phyloP scores from a whole-genome alignment of 2,888 invertebrate genomes.

The Urechis unicinctus region DNA sequence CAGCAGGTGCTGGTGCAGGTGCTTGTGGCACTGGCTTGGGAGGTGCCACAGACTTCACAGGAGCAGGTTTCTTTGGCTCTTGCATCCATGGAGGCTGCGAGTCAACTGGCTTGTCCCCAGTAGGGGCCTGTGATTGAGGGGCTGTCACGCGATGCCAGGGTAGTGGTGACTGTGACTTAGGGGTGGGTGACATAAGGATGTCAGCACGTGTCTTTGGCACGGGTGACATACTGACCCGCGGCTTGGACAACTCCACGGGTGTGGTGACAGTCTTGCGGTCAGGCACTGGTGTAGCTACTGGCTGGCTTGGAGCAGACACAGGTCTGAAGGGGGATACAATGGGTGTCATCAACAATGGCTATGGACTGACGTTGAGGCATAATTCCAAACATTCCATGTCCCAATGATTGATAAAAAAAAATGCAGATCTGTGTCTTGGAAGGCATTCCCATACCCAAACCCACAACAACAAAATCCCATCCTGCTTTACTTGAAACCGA shows the following conservation, averaged over 20 bases:
- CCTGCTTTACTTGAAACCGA: too few species aligned
- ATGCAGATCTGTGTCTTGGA: too few species aligned
- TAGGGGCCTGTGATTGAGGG: background rate
- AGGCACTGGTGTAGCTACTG: constrained; percentile 2
- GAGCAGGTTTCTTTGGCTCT: background rate
- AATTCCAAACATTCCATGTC: too few species aligned
- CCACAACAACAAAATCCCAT: too few species aligned
- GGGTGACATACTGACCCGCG: background rate
- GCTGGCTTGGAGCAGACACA: background rate
- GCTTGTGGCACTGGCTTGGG: constrained; percentile 1
- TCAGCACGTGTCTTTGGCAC: constrained; percentile 6
- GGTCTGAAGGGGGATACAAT: too few species aligned
- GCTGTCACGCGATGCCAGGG: constrained; percentile 5
- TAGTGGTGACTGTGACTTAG: constrained; percentile 1
- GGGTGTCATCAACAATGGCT: too few species aligned
- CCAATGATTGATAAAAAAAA: too few species aligned
- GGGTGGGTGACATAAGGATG: constrained; percentile 12
- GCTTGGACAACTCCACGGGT: constrained; percentile 1
- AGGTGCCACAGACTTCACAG: background rate
- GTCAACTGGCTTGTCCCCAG: background rate
- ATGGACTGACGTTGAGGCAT: too few species aligned
- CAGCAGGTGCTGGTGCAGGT: background rate
- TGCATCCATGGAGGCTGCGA: background rate
- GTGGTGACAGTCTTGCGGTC: background rate
- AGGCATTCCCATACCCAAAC: too few species aligned